Base-by-base conservation (phyloP, 2,797 vertebrate genomes). In the Hozukius guyotensis region DNA sequence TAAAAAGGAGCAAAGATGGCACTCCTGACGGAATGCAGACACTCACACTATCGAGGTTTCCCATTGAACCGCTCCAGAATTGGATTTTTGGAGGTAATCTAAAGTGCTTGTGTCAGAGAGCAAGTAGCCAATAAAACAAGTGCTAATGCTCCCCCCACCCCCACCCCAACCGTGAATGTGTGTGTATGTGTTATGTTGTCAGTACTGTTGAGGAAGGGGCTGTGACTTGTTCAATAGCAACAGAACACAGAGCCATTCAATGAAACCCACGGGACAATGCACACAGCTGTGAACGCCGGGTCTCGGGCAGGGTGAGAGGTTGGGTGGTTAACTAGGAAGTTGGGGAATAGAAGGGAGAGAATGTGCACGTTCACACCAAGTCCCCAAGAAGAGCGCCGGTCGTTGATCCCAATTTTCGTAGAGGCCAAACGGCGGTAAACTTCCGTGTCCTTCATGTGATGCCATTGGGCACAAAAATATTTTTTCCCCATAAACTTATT, bases 191-290 rank as follows among this genome's bases (percentile, higher is more conserved):
- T 77, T 77, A 49, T 78, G 62, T 80, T 78, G 82, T 86, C 80
- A 76, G 60, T 61, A 31, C 71, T 69, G 67, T 71, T 85, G 84
- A 87, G 85, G 69, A 83, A 83, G 42, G 78, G 61, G 52, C 72
- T 83, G 72, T 27, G 78, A 89, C 49, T 88, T 86, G 25, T 82
- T 92, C 83, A 89, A 77, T 80, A 82, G 83, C 76, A 49, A 61
- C 64, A 3, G 8, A 91, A 88, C 80, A 72, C 73, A 72, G 79
- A 78, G 67, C 53, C 13, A 29, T 80, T 85, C 75, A 85, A 42
- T 78, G 79, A 86, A 86, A 73, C 62, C 49, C 53, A 2, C 0
- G 25, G 85, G 76, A 92, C 83, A 86, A 87, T 86, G 72, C 74
- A 52, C 42, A 79, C 81, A 75, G 85, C 85, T 86, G 81, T 74